phyloP scores from a whole-genome alignment of 2,113 vertebrate species.

The Forbesichthys agassizii region DNA sequence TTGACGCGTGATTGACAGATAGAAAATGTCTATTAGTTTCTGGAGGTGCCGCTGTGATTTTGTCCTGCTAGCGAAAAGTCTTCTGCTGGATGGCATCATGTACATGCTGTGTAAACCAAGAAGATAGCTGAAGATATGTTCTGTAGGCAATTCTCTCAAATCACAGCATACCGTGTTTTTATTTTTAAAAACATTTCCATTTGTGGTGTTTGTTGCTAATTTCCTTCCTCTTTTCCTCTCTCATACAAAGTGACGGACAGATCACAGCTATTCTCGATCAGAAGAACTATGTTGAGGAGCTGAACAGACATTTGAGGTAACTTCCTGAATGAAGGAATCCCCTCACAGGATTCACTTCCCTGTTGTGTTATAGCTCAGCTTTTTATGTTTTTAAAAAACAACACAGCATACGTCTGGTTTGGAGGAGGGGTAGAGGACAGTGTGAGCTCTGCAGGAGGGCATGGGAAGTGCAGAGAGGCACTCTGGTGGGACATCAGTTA shows the following conservation, averaged over 20 bases:
- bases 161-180: not conserved
- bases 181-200: not conserved
- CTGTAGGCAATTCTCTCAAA: not conserved
- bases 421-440: no score
- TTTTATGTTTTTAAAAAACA: no score
- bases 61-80: no score
- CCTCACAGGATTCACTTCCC: not conserved
- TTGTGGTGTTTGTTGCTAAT: not conserved
- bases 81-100: no score
- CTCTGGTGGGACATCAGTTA: no score
- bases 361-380: not conserved
- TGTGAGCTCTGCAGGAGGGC: not conserved
- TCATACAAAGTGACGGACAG: conserved; percentile 84
- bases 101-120: not conserved
- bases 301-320: conserved; percentile 97
- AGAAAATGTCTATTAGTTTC: no score
- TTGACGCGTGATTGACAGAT: no score
- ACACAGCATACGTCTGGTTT: no score
- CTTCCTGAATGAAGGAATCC: not conserved
- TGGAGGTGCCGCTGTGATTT: no score
- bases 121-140: not conserved
- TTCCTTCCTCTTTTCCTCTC: not conserved
- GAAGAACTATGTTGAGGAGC: conserved; percentile 99
- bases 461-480: no score
- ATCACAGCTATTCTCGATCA: conserved; percentile 98